Evolutionary conservation across 1,140 invertebrate species (phyloP).

Genomic region (Drosophila athabasca): DNA sequence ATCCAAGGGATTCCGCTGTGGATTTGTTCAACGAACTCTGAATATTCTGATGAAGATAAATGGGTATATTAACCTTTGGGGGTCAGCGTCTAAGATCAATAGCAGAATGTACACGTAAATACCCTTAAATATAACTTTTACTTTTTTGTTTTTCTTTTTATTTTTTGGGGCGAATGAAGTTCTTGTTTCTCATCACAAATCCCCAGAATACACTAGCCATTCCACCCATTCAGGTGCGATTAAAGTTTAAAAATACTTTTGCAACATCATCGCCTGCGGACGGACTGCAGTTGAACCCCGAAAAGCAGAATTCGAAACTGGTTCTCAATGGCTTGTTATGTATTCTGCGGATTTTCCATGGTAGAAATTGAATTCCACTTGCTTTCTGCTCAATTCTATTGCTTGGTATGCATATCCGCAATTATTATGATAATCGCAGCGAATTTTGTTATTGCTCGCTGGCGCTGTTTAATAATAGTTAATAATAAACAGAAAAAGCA

Average conservation of each 20-base stretch:
- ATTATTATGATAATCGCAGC: constrained; percentile 71
- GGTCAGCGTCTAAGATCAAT: constrained; percentile 21
- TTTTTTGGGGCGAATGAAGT: no score
- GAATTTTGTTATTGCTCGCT: constrained; percentile 45
- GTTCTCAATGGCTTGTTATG: constrained; percentile 28
- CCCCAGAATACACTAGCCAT: background rate
- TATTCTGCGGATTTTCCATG: constrained; percentile 45
- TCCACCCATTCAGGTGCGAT: constrained; percentile 5
- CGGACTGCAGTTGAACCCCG: constrained; percentile 40
- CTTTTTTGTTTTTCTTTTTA: no score
- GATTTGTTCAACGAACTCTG: background rate
- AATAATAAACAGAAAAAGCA: constrained; percentile 24
- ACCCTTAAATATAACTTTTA: no score
- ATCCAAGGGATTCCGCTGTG: constrained; percentile 2
- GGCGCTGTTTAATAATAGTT: constrained; percentile 29
- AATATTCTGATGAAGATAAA: constrained; percentile 21
- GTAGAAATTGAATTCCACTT: constrained; percentile 18
- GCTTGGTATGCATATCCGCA: constrained; percentile 60
- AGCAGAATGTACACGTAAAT: no score
- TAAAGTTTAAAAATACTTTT: constrained; percentile 42
- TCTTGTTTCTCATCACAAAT: no score
- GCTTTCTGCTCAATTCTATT: no score
- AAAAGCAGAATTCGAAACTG: constrained; percentile 34
- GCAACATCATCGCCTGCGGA: constrained; percentile 35
- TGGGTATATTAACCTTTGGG: constrained; percentile 8